phyloP scores from a whole-genome alignment of 2,888 invertebrate species.

The Sinohyriopsis cumingii region DNA sequence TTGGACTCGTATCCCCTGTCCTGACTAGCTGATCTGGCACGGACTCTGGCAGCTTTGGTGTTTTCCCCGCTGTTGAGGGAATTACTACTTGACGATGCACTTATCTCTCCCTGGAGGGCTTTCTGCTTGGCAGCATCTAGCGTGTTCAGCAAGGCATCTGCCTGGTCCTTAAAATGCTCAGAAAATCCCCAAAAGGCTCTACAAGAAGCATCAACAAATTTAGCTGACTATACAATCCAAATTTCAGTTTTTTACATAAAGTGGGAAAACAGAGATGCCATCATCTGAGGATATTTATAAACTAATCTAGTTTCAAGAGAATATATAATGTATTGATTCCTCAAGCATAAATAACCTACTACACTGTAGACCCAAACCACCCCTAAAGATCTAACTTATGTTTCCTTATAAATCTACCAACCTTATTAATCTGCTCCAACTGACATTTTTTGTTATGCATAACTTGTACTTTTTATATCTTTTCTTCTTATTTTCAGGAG shows the following conservation, averaged over 20 bases:
- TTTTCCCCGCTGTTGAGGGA: constrained; percentile 67
- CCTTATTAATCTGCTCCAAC: too few species aligned
- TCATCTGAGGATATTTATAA: too few species aligned
- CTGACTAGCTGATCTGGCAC: constrained; percentile 61
- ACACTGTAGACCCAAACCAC: too few species aligned
- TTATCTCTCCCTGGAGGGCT: constrained; percentile 77
- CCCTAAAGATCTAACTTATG: too few species aligned
- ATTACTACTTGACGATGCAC: constrained; percentile 73
- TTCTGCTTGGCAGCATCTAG: constrained; percentile 86
- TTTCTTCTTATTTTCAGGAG: too few species aligned
- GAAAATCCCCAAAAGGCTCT: constrained; percentile 94
- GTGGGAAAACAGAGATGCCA: too few species aligned
- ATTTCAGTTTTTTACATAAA: neutral
- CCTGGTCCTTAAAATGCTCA: constrained; percentile 91
- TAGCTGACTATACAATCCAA: neutral
- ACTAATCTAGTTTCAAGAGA: too few species aligned
- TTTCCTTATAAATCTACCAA: too few species aligned
- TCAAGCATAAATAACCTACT: too few species aligned
- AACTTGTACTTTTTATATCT: too few species aligned
- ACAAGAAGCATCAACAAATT: constrained; percentile 21
- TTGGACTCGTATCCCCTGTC: constrained; percentile 53
- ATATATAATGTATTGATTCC: too few species aligned
- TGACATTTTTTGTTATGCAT: too few species aligned
- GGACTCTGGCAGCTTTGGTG: constrained; percentile 29
- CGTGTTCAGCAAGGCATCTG: constrained; percentile 86